Conservation (phyloP, 2,797 vertebrate genomes). For the Atherinosoma microstoma region DNA sequence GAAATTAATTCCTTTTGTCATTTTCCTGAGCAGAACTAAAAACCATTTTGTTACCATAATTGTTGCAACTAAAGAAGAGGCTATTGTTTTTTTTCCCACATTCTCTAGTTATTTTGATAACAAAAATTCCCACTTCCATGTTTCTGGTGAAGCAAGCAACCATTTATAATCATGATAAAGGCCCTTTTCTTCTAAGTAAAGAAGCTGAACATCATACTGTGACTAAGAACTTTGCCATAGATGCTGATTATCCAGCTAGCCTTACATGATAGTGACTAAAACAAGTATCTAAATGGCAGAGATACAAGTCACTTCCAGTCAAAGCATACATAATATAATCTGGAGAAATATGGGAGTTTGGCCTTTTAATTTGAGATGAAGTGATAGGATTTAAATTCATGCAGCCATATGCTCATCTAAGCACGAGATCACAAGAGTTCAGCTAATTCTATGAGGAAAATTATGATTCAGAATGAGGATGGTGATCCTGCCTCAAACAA, state of each 20-base stretch:
- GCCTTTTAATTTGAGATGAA: background rate
- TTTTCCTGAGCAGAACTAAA: no score
- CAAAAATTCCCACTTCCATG: background rate
- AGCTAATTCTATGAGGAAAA: background rate
- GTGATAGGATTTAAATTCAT: background rate
- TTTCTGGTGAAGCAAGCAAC: background rate
- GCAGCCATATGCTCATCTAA: background rate
- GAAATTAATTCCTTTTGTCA: background rate
- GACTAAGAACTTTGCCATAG: background rate
- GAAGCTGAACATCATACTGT: background rate
- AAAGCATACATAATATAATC: background rate
- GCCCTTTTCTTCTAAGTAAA: no score
- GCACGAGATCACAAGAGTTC: background rate
- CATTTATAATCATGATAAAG: background rate
- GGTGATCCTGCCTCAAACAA: background rate
- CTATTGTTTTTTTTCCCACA: background rate
- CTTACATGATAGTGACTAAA: background rate
- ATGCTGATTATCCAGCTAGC: background rate
- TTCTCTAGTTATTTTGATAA: background rate
- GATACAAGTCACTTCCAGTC: background rate
- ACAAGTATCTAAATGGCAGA: background rate
- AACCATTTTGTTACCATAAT: no score
- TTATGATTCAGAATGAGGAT: background rate
- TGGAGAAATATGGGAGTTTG: background rate
- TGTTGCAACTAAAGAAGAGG: background rate